phyloP scores from a whole-genome alignment of 2,797 vertebrate species.

The Emydoidea blandingii region DNA sequence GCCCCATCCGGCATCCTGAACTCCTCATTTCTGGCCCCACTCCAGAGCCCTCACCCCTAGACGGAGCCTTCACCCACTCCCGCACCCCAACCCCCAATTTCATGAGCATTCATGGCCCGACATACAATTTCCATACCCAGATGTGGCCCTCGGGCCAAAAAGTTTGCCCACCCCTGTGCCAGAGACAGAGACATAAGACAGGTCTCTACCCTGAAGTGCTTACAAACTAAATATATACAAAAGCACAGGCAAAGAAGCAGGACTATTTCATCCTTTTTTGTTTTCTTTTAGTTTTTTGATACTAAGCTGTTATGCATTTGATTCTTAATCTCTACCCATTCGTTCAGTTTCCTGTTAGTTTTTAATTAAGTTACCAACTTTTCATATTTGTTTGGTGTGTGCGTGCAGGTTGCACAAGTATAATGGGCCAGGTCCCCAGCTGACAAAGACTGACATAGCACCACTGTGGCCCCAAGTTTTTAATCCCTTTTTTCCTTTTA shows the following conservation, averaged over 20 bases:
- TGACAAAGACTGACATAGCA: constrained; percentile 50
- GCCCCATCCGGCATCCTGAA: too few species aligned
- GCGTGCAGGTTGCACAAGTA: constrained; percentile 42
- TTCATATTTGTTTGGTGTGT: not conserved
- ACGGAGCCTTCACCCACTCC: too few species aligned
- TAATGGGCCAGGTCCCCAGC: constrained; percentile 54
- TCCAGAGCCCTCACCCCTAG: too few species aligned
- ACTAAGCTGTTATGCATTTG: constrained; percentile 20
- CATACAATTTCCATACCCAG: too few species aligned
- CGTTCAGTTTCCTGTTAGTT: constrained; percentile 18
- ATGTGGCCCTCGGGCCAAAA: too few species aligned
- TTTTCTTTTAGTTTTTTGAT: constrained; percentile 1
- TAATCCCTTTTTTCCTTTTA: not conserved
- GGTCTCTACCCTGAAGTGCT: not conserved
- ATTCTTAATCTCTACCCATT: constrained; percentile 33
- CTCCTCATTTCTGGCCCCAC: too few species aligned
- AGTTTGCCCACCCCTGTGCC: too few species aligned
- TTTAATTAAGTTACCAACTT: not conserved
- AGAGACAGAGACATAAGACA: not conserved
- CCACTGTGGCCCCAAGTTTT: not conserved
- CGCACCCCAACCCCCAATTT: too few species aligned
- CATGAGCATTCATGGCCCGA: too few species aligned
- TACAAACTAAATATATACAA: constrained; percentile 17
- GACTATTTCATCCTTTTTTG: not conserved
- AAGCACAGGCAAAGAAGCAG: constrained; percentile 1